Percentiles rank a stretch among this genome's conserved stretches.
Evolutionary conservation across 2,797 vertebrate species (phyloP).

Genomic region (Chrysocyon brachyurus): DNA sequence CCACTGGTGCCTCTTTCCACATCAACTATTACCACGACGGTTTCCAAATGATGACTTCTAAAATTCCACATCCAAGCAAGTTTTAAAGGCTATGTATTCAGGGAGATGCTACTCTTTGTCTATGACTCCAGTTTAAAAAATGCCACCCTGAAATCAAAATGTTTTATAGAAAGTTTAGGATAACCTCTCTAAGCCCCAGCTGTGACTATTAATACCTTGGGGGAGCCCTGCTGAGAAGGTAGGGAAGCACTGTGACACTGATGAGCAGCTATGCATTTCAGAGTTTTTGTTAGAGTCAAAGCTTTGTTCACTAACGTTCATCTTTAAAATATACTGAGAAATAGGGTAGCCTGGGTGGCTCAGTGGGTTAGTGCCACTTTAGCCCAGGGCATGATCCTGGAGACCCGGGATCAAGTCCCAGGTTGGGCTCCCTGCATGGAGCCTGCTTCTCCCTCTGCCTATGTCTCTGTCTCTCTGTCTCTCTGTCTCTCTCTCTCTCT

Average conservation of each 20-base stretch:
- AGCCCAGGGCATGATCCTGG: too few species aligned
- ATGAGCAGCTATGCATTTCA: not conserved
- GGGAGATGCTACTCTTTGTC: not conserved
- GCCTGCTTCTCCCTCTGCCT: too few species aligned
- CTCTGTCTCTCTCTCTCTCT: too few species aligned
- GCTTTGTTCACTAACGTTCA: not conserved
- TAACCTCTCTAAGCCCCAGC: not conserved
- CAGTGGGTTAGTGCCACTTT: too few species aligned
- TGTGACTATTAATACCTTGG: not conserved
- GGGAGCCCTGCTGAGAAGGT: not conserved
- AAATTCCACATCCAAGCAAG: not conserved
- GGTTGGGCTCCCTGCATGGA: too few species aligned
- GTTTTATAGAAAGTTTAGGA: constrained; percentile 31
- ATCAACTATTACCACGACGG: not conserved
- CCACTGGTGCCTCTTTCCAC: not conserved
- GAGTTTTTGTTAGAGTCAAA: not conserved
- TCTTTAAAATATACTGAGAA: not conserved
- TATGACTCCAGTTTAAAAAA: constrained; percentile 44
- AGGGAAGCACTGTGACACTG: not conserved
- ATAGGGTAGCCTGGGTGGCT: not conserved
- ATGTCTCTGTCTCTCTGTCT: too few species aligned
- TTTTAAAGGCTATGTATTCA: constrained; percentile 7
- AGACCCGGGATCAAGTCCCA: too few species aligned
- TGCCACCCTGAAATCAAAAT: not conserved
- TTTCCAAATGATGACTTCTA: constrained; percentile 36